Percentiles rank a stretch among this genome's conserved stretches.
These are phyloP conservation scores for Xanthorhoe designata DNA, from an alignment of 2,888 invertebrate species.

Conservation along the genomic window DNA sequence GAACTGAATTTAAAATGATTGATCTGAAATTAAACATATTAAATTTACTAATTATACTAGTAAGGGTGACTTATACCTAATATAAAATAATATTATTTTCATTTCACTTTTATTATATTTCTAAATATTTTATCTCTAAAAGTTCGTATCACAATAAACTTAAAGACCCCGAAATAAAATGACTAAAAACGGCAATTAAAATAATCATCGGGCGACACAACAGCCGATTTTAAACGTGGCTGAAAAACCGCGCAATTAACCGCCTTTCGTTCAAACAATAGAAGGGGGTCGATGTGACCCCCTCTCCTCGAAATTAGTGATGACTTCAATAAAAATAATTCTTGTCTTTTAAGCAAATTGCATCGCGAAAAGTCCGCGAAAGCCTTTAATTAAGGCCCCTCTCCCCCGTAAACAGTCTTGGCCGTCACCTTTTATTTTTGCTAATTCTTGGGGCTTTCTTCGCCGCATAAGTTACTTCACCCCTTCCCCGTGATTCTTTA, in stretches of 20 bases:
- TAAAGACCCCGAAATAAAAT: conserved; percentile 5
- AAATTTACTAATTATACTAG: no score
- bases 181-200: conserved; percentile 45
- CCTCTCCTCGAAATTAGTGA: conserved; percentile 80
- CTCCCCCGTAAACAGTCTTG: conserved; percentile 77
- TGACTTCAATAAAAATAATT: conserved; percentile 86
- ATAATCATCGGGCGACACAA: conserved; percentile 58
- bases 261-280: conserved; percentile 82
- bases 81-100: no score
- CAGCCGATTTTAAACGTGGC: conserved; percentile 58
- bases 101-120: no score
- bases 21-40: no score
- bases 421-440: conserved; percentile 86
- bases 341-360: conserved; percentile 86
- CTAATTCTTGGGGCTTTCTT: conserved; percentile 82
- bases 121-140: neutral
- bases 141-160: neutral
- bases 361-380: conserved; percentile 82
- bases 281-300: conserved; percentile 45
- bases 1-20: no score
- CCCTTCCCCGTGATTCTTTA: conserved; percentile 81
- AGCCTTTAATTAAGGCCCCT: conserved; percentile 83
- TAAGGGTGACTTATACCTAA: no score
- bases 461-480: conserved; percentile 85
- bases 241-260: conserved; percentile 80